Percentiles rank a stretch among this genome's conserved stretches.
These are phyloP conservation scores for Troides oblongomaculatus DNA, from an alignment of 2,888 invertebrate species.

Conservation along the genomic window DNA sequence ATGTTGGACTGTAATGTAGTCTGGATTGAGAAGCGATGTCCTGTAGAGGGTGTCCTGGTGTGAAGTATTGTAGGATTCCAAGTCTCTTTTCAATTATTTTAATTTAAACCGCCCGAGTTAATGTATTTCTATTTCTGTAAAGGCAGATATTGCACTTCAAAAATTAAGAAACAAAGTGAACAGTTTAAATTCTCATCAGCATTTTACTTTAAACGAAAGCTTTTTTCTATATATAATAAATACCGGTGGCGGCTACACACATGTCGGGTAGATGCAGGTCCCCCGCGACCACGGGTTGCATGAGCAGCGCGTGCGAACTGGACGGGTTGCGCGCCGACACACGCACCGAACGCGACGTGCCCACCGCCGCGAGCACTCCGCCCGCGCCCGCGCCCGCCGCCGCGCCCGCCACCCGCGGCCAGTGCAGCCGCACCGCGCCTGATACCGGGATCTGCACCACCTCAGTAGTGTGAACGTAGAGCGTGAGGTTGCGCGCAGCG, in stretches of 20 bases:
- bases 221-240: too few species aligned
- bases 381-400: constrained; percentile 33
- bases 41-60: too few species aligned
- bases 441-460: constrained; percentile 42
- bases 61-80: too few species aligned
- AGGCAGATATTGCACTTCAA: too few species aligned
- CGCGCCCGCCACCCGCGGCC: constrained; percentile 45
- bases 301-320: constrained; percentile 82
- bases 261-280: constrained; percentile 25
- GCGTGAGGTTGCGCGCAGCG: constrained; percentile 83
- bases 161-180: too few species aligned
- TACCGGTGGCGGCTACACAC: background rate
- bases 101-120: too few species aligned
- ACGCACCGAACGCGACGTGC: constrained; percentile 58
- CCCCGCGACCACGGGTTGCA: constrained; percentile 74
- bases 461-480: constrained; percentile 88
- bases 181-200: too few species aligned
- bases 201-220: too few species aligned
- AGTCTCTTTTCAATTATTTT: too few species aligned
- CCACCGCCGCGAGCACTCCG: constrained; percentile 34
- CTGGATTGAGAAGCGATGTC: too few species aligned
- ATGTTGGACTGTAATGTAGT: too few species aligned
- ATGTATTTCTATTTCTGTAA: too few species aligned
- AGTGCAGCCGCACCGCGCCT: constrained; percentile 37
- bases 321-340: constrained; percentile 87